Evolutionary conservation across 2,888 invertebrate genomes (phyloP).

Genomic region (Alviniconcha strummeri): DNA sequence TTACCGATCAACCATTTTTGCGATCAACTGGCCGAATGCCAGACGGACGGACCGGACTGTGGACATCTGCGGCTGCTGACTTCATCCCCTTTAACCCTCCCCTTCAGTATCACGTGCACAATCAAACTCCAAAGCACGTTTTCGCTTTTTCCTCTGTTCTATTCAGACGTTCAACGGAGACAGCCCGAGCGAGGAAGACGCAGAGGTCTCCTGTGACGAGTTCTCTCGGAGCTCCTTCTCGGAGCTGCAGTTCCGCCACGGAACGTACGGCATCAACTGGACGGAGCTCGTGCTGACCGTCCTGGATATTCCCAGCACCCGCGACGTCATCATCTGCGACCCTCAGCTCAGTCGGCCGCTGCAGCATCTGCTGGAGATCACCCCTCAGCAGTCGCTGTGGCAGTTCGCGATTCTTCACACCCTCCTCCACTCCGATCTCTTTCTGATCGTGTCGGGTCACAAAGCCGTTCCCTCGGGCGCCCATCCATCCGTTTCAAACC

Average conservation of each 20-base stretch:
- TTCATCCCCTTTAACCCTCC: no score
- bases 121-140: no score
- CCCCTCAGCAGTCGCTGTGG: conserved; percentile 44
- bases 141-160: background rate
- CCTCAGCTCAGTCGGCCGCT: conserved; percentile 40
- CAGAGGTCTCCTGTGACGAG: conserved; percentile 29
- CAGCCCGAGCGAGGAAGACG: background rate
- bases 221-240: conserved; percentile 24
- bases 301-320: conserved; percentile 34
- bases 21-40: no score
- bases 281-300: conserved; percentile 40
- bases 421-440: conserved; percentile 51
- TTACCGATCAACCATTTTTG: no score
- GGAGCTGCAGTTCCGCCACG: conserved; percentile 38
- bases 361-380: conserved; percentile 45
- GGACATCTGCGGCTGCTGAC: no score
- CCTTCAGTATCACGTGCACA: no score
- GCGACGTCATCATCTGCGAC: conserved; percentile 35
- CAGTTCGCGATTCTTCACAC: conserved; percentile 52
- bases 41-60: no score
- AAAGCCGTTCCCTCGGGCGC: background rate
- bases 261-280: conserved; percentile 46
- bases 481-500: background rate
- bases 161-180: conserved; percentile 12
- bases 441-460: conserved; percentile 41